These are phyloP conservation scores for Ammospiza nelsoni DNA, from an alignment of 2,113 vertebrate species.

Conservation along the genomic window DNA sequence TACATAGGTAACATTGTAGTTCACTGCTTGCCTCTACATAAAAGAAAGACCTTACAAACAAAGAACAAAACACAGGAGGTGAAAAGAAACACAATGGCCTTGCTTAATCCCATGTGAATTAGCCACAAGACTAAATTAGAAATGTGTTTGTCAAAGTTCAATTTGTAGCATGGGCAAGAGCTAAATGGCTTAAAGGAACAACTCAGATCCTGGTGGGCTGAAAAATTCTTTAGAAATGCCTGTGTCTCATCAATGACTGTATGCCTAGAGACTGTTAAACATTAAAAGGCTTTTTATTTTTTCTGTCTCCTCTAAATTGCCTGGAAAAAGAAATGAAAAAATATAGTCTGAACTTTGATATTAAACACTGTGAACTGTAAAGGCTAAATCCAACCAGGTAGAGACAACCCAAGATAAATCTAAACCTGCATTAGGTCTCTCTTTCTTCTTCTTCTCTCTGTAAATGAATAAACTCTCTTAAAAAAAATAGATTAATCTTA, in stretches of 20 bases:
- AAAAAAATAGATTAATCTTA: neutral
- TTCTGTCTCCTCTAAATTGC: neutral
- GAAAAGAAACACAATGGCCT: neutral
- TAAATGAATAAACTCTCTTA: neutral
- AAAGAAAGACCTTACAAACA: neutral
- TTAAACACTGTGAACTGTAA: conserved; percentile 5
- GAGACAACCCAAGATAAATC: neutral
- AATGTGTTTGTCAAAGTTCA: neutral
- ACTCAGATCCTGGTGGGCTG: neutral
- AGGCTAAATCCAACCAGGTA: neutral
- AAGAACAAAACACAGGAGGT: neutral
- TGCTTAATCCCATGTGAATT: neutral
- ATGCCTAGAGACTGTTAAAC: neutral
- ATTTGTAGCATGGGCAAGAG: neutral
- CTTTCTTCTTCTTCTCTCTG: neutral
- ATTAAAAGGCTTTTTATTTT: conserved; percentile 3
- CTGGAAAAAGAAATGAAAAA: neutral
- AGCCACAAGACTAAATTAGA: neutral
- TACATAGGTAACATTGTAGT: neutral
- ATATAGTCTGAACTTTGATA: conserved; percentile 4
- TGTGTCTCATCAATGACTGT: neutral
- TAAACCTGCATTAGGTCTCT: neutral
- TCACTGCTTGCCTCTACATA: neutral
- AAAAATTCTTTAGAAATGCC: neutral
- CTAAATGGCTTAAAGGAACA: neutral